A percentile compares a stretch with the other conserved stretches of the same genome.
Conservation (phyloP, 2,113 vertebrate genomes). For the Lipotes vexillifer region DNA sequence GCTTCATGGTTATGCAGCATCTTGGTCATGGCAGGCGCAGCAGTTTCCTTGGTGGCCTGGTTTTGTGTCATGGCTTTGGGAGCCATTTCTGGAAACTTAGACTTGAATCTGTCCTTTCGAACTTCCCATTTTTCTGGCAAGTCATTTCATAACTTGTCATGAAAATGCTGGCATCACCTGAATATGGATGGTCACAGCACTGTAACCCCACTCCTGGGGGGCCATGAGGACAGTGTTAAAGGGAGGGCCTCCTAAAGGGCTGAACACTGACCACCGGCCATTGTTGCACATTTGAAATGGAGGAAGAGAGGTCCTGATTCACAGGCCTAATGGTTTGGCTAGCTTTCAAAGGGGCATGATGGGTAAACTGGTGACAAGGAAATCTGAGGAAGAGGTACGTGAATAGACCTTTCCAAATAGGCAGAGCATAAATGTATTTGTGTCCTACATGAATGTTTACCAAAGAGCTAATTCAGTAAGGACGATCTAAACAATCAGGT, state of each 20-base stretch:
- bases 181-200: background rate
- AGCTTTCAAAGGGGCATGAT: background rate
- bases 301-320: background rate
- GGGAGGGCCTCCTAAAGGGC: background rate
- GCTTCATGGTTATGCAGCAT: background rate
- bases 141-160: conserved; percentile 1
- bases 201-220: background rate
- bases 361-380: background rate
- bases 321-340: background rate
- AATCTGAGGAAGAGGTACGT: background rate
- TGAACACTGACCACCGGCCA: too few species aligned
- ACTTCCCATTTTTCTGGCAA: conserved; percentile 3
- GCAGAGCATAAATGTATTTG: background rate
- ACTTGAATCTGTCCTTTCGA: background rate
- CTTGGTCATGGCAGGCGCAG: background rate
- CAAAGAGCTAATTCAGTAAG: background rate
- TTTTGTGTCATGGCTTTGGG: conserved; percentile 1
- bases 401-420: background rate
- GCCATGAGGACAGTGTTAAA: background rate
- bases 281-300: background rate
- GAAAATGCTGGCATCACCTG: background rate
- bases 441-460: background rate
- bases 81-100: background rate
- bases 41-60: background rate
- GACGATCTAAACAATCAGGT: background rate